Conservation (phyloP, 2,113 vertebrate genomes). For the Crotophaga sulcirostris region DNA sequence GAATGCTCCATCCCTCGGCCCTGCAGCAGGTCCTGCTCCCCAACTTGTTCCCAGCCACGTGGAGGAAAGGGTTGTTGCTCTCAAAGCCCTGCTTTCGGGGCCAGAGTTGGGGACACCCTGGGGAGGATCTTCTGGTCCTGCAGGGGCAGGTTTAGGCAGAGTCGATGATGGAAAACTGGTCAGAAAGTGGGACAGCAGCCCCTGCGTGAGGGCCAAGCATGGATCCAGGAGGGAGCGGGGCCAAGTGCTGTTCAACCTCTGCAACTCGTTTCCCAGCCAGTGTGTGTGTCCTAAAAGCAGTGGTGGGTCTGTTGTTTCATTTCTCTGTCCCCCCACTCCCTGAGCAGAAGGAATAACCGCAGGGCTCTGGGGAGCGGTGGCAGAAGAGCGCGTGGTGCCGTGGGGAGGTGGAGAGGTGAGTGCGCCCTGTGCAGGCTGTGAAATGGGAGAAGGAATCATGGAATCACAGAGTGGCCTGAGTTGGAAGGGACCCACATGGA, state of each 20-base stretch:
- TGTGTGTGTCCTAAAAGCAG: rapidly evolving
- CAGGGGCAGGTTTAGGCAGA: too few species aligned
- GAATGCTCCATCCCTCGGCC: neutral
- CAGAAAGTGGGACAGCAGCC: neutral
- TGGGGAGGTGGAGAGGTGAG: rapidly evolving
- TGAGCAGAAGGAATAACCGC: rapidly evolving
- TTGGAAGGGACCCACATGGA: too few species aligned
- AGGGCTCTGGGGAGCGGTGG: rapidly evolving
- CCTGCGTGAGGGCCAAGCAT: rapidly evolving
- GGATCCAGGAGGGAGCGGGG: neutral
- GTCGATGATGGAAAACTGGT: rapidly evolving
- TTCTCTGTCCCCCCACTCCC: neutral
- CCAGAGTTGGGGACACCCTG: too few species aligned
- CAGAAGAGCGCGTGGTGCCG: rapidly evolving
- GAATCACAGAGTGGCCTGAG: too few species aligned
- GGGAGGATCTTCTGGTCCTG: neutral
- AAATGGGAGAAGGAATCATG: neutral
- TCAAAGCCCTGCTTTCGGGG: too few species aligned
- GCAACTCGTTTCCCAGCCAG: neutral
- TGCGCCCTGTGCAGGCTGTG: rapidly evolving
- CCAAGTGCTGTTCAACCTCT: neutral
- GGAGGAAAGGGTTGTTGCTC: neutral
- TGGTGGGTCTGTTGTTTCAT: rapidly evolving
- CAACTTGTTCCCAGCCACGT: rapidly evolving
- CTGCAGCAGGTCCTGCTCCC: neutral